Base-by-base conservation (phyloP, 92 coral and sea anemone species). In the Palythoa caribaeorum region DNA sequence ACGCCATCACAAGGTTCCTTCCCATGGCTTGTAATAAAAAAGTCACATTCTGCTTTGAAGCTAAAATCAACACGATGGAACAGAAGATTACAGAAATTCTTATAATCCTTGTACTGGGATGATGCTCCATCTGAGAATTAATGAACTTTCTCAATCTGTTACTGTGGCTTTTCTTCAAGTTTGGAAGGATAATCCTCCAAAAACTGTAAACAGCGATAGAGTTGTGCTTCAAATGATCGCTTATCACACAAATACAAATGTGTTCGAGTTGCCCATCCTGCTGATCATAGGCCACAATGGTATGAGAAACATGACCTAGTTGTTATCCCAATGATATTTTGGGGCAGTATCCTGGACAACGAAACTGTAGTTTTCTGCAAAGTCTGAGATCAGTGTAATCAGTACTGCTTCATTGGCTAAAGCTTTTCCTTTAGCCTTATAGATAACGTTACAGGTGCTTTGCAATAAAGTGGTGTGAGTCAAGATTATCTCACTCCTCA, bases 331-430 rank as follows among this genome's bases (percentile, higher is more conserved):
- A 59, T 84, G 38, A 40, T 6, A 84, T 19, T 78, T 78, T 84
- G 70, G 77, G 39, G 70, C 80, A 50, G 79, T 73, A 54, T 85
- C 81, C 72, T 85, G 88, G 52, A 85, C 81, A 50, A 84, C 55
- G 10, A 84, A 84, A 15, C 36, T 48, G 80, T 84, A 84, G 73
- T 84, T 84, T 38, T 84, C 88, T 73, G 83, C 83, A 73, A 86
- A 85, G 47, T 85, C 89, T 28, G 28, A 28, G 60, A 85, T 37
- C 50, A 73, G 73, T 11, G 28, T 28, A 28, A 28, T 28, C 28
- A 28, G 28, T 28, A 85, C 44, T 52, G 83, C 72, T 53, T 77
- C 83, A 77, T 77, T 37, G 39, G 52, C 51, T 20, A 21, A 57
- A 77, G 50, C 39, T 54, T 2, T 50, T 85, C 60, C 73, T 85